Percentiles rank a stretch among this genome's conserved stretches.
phyloP scores from a whole-genome alignment of 2,797 vertebrate genomes.

The Podarcis lilfordi region DNA sequence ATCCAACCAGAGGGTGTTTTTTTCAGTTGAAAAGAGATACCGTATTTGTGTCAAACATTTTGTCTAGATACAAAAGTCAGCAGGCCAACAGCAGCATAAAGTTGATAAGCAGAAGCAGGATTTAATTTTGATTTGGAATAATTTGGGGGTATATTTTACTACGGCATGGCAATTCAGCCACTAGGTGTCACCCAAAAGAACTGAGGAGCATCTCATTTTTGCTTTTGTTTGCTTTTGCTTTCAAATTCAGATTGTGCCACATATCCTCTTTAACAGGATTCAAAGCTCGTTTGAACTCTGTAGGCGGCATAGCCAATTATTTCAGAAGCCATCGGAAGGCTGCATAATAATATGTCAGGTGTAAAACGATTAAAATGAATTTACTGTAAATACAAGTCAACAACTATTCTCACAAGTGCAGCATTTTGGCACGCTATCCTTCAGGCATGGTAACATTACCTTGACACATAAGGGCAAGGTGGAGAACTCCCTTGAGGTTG shows the following conservation, averaged over 20 bases:
- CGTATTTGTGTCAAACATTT: background rate
- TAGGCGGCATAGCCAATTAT: slow-evolving; percentile 45
- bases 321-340: slow-evolving; percentile 3
- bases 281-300: slow-evolving; percentile 51
- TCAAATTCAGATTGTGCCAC: background rate
- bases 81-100: background rate
- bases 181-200: slow-evolving; percentile 23
- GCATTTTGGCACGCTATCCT: background rate
- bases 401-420: slow-evolving; percentile 5
- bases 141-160: no score
- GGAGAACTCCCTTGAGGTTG: background rate
- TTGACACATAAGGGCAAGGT: background rate
- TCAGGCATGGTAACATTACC: background rate
- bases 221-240: background rate
- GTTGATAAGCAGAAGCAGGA: background rate
- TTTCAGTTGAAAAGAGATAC: background rate
- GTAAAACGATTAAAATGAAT: slow-evolving; percentile 18
- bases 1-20: background rate
- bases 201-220: background rate
- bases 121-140: background rate
- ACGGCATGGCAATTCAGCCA: background rate
- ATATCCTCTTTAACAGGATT: slow-evolving; percentile 37
- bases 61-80: background rate
- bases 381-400: background rate
- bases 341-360: slow-evolving; percentile 13